Conservation (phyloP, 2,113 vertebrate species). For the Trematocara macrostoma region DNA sequence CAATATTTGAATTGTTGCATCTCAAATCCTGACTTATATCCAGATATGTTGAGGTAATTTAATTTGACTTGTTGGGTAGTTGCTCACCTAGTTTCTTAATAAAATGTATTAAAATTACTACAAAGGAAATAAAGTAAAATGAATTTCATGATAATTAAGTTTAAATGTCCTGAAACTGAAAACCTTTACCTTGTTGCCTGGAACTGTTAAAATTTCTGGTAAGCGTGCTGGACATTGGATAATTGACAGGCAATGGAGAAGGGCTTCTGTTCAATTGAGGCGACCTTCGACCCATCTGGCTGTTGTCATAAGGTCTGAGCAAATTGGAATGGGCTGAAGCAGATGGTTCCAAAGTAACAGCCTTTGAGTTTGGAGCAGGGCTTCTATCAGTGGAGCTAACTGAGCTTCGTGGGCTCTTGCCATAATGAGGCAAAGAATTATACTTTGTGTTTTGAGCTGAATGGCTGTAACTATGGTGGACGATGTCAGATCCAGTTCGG, state of each 20-base stretch:
- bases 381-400: conserved; percentile 12
- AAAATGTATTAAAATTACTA: not conserved
- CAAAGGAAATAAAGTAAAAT: not conserved
- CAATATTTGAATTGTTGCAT: not conserved
- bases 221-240: conserved; percentile 37
- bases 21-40: not conserved
- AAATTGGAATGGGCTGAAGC: not conserved
- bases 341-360: conserved; percentile 2
- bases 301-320: conserved; percentile 26
- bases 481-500: not conserved
- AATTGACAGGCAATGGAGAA: conserved; percentile 42
- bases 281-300: conserved; percentile 35
- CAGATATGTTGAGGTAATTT: not conserved
- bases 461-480: conserved; percentile 29
- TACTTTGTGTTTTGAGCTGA: conserved; percentile 26
- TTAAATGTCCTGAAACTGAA: not conserved
- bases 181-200: conserved; percentile 49
- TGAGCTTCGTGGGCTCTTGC: conserved; percentile 20
- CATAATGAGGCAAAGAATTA: not conserved
- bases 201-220: conserved; percentile 48
- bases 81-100: not conserved
- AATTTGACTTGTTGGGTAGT: not conserved
- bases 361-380: not conserved
- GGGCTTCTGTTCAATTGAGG: conserved; percentile 45
- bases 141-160: not conserved